Evolutionary conservation across 2,888 invertebrate species (phyloP).

Genomic region (Chloromyia formosa): DNA sequence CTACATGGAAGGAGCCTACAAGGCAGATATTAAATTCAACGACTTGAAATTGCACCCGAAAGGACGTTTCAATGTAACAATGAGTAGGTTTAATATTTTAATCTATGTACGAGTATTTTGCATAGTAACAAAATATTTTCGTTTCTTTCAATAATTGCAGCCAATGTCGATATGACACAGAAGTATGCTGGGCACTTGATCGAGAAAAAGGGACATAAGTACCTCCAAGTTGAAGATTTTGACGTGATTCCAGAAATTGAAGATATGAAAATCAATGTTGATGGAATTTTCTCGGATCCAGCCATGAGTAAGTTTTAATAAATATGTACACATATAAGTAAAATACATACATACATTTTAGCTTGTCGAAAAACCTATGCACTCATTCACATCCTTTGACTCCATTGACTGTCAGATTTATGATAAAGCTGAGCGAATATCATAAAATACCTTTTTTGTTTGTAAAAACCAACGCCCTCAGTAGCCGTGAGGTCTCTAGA

Average conservation of each 20-base stretch:
- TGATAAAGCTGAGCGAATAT: no score
- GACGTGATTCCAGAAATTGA: slow-evolving; percentile 72
- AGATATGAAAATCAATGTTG: slow-evolving; percentile 69
- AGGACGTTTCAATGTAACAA: slow-evolving; percentile 68
- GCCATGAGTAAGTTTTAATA: slow-evolving; percentile 69
- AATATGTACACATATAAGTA: no score
- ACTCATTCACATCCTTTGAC: no score
- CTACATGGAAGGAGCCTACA: slow-evolving; percentile 68
- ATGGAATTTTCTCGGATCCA: slow-evolving; percentile 70
- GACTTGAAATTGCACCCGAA: slow-evolving; percentile 70
- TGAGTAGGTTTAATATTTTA: slow-evolving; percentile 65
- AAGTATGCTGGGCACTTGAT: slow-evolving; percentile 69
- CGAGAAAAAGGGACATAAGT: slow-evolving; percentile 67
- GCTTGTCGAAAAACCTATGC: background rate
- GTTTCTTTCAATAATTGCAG: background rate
- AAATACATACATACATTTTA: background rate
- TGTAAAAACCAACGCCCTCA: no score
- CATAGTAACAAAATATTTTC: background rate
- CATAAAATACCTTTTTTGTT: no score
- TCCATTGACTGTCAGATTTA: no score
- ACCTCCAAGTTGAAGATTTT: slow-evolving; percentile 69
- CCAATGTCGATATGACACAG: slow-evolving; percentile 68
- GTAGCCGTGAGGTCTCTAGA: no score
- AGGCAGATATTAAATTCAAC: slow-evolving; percentile 71
- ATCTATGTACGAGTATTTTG: no score